phyloP scores from a whole-genome alignment of 2,888 invertebrate species.

The Meandrusa payeni region DNA sequence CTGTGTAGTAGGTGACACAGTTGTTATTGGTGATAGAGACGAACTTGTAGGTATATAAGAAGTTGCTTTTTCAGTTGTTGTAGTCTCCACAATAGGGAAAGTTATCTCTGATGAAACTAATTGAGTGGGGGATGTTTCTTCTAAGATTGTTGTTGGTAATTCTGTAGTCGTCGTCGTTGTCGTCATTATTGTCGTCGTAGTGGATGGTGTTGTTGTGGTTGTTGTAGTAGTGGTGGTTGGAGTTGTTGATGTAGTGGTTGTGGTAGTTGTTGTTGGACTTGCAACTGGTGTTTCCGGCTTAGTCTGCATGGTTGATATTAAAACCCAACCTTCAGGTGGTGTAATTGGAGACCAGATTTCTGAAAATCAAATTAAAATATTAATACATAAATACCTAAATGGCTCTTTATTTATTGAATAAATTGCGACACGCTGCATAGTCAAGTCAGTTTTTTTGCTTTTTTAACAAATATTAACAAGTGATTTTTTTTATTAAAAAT shows the following conservation, averaged over 20 bases:
- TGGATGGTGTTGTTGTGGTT: constrained; percentile 32
- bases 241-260: constrained; percentile 36
- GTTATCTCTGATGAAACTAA: constrained; percentile 32
- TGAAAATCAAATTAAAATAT: constrained; percentile 44
- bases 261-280: constrained; percentile 33
- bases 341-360: constrained; percentile 84
- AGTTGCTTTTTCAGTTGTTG: constrained; percentile 28
- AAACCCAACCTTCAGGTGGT: constrained; percentile 84
- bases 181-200: constrained; percentile 31
- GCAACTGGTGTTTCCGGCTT: constrained; percentile 50
- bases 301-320: constrained; percentile 64
- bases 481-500: too few species aligned
- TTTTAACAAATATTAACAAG: too few species aligned
- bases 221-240: constrained; percentile 36
- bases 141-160: constrained; percentile 25
- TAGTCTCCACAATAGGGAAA: neutral
- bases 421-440: too few species aligned
- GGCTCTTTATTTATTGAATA: too few species aligned
- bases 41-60: constrained; percentile 22
- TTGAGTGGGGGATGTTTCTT: constrained; percentile 10
- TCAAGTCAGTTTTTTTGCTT: too few species aligned
- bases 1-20: constrained; percentile 19
- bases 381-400: too few species aligned
- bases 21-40: constrained; percentile 1
- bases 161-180: constrained; percentile 29